A percentile compares a stretch with the other conserved stretches of the same genome.
Evolutionary conservation across 2,888 invertebrate genomes (phyloP).

Genomic region (Drosophila ochracea): DNA sequence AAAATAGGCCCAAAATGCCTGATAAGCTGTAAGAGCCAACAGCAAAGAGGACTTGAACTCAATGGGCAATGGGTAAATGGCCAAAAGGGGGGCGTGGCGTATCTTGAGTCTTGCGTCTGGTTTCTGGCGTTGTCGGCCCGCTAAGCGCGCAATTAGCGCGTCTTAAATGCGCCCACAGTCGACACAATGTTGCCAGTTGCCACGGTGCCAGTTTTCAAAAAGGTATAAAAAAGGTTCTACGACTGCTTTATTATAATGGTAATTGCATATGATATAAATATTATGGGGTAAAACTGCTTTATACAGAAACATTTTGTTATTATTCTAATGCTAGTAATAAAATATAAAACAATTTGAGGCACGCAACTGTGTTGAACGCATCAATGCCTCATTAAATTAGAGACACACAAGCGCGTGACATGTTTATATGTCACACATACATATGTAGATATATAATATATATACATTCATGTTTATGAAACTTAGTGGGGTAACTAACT

Average conservation of each 20-base stretch:
- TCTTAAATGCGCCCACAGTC: constrained; percentile 49
- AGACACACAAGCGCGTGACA: constrained; percentile 56
- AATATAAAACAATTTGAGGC: constrained; percentile 71
- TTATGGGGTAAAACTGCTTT: constrained; percentile 9
- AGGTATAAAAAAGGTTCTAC: not conserved
- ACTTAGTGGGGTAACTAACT: constrained; percentile 10
- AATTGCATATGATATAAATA: constrained; percentile 27
- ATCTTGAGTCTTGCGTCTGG: constrained; percentile 3
- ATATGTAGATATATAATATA: constrained; percentile 9
- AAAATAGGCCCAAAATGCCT: constrained; percentile 77
- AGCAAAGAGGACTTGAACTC: constrained; percentile 27
- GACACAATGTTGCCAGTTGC: constrained; percentile 13
- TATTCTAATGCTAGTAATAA: constrained; percentile 60
- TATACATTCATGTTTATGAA: not conserved
- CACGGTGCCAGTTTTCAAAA: constrained; percentile 2
- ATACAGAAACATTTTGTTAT: constrained; percentile 38
- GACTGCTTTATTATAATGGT: constrained; percentile 34
- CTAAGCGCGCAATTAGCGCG: constrained; percentile 72
- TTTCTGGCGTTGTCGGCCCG: constrained; percentile 36
- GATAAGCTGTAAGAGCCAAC: constrained; percentile 58
- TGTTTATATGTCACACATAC: constrained; percentile 24
- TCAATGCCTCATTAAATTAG: constrained; percentile 70
- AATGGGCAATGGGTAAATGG: not conserved
- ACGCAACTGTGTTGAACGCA: constrained; percentile 68
- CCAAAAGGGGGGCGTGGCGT: not conserved